Evolutionary conservation across 1,140 invertebrate species (phyloP).

Genomic region (Sinonovacula constricta): DNA sequence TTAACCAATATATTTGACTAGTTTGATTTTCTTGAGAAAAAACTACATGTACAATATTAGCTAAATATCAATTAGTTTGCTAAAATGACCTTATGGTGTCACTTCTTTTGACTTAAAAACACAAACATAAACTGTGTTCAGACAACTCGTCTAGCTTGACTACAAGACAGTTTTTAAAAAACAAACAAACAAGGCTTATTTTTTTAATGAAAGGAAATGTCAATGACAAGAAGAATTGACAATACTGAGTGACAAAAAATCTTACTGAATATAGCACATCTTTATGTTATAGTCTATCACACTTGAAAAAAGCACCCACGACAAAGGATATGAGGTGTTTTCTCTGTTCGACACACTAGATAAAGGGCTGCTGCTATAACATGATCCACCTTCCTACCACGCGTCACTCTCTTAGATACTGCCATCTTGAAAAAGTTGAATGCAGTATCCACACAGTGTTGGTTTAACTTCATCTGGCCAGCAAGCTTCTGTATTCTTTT

Average conservation of each 20-base stretch:
- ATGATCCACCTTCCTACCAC: constrained; percentile 93
- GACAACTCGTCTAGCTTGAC: too few relatives aligned
- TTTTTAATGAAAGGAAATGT: constrained; percentile 32
- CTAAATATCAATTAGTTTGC: too few relatives aligned
- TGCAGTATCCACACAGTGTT: constrained; percentile 94
- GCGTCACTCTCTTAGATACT: constrained; percentile 86
- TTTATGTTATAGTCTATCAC: too few relatives aligned
- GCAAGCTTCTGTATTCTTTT: constrained; percentile 76
- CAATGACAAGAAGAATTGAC: constrained; percentile 26
- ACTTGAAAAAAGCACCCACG: too few relatives aligned
- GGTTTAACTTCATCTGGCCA: constrained; percentile 84
- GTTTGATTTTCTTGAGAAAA: too few relatives aligned
- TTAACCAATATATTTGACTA: too few relatives aligned
- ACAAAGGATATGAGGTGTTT: constrained; percentile 95
- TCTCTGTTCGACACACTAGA: constrained; percentile 96
- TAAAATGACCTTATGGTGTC: too few relatives aligned
- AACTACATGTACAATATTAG: too few relatives aligned
- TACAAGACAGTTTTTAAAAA: too few relatives aligned
- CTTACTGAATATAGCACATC: neutral
- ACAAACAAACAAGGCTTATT: neutral
- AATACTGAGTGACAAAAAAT: constrained; percentile 71
- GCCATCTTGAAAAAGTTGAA: constrained; percentile 99
- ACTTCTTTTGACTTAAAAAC: too few relatives aligned
- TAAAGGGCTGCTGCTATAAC: constrained; percentile 99
- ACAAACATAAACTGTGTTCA: too few relatives aligned